Percentiles rank a stretch among this genome's conserved stretches.
These are phyloP conservation scores for Drosophila kepulauana DNA, from an alignment of 1,140 invertebrate genomes.

Conservation along the genomic window DNA sequence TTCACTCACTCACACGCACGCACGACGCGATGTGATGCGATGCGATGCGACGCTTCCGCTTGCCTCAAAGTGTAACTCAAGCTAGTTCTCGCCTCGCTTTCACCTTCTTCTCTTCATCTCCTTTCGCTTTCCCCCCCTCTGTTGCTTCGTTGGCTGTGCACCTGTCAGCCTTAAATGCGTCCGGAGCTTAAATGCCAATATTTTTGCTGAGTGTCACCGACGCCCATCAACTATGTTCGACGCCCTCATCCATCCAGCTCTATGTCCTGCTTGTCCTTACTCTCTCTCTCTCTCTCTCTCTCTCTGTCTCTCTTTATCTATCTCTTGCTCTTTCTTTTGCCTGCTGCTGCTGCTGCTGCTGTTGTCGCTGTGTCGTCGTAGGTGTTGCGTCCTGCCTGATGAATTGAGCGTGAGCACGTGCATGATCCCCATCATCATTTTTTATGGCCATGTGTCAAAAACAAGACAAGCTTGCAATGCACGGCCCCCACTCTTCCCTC, in stretches of 20 bases:
- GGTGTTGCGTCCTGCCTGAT: slow-evolving; percentile 70
- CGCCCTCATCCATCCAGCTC: neutral
- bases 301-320: neutral
- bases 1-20: slow-evolving; percentile 19
- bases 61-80: slow-evolving; percentile 18
- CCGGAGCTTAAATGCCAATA: slow-evolving; percentile 78
- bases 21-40: no score
- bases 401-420: slow-evolving; percentile 81
- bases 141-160: slow-evolving; percentile 23
- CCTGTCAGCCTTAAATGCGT: slow-evolving; percentile 74
- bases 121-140: neutral
- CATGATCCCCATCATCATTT: slow-evolving; percentile 81
- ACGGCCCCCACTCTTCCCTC: neutral
- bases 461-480: slow-evolving; percentile 53
- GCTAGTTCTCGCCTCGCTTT: neutral
- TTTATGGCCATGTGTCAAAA: slow-evolving; percentile 80
- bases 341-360: neutral
- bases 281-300: neutral
- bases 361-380: slow-evolving; percentile 50
- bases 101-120: neutral
- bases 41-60: slow-evolving; percentile 1
- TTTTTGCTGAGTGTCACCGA: slow-evolving; percentile 72
- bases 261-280: slow-evolving; percentile 7
- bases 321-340: neutral
- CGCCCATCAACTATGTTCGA: slow-evolving; percentile 62